These are phyloP conservation scores for Lumbricus terrestris DNA, from an alignment of 2,888 invertebrate species.

Conservation along the genomic window DNA sequence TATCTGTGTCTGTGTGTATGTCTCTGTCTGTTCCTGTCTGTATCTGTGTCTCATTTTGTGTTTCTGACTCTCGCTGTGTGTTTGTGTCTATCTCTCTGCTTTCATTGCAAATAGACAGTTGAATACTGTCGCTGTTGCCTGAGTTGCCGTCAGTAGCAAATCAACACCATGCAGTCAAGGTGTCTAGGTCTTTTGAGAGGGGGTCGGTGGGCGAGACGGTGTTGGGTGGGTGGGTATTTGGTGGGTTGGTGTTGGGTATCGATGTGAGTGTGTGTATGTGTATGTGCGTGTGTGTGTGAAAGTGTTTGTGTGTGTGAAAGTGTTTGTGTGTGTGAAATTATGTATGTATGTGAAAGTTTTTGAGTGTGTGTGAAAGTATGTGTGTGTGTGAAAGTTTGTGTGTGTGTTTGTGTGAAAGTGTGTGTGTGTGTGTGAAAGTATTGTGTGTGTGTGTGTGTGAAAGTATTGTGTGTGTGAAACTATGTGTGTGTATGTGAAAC, in stretches of 20 bases:
- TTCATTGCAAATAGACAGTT: not conserved
- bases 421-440: no score
- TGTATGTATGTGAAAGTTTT: no score
- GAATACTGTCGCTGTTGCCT: not conserved
- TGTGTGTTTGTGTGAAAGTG: no score
- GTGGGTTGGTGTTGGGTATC: not conserved
- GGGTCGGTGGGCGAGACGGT: not conserved
- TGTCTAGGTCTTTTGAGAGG: not conserved
- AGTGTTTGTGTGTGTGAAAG: no score
- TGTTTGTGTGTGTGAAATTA: no score
- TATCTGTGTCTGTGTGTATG: not conserved
- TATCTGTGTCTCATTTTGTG: not conserved
- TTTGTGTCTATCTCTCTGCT: no score
- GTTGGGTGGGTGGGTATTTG: no score
- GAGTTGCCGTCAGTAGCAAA: not conserved
- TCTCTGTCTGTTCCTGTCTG: not conserved
- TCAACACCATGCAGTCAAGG: not conserved
- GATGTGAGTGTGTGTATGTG: not conserved
- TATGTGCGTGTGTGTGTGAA: not conserved
- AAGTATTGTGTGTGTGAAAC: no score
- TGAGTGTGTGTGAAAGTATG: no score
- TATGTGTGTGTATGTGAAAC: no score
- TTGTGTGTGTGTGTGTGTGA: not conserved
- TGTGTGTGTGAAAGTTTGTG: no score
- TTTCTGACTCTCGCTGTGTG: no score